A percentile compares a stretch with the other conserved stretches of the same genome.
Evolutionary conservation across 2,888 invertebrate genomes (phyloP).

Genomic region (Balanococcus diminutus): DNA sequence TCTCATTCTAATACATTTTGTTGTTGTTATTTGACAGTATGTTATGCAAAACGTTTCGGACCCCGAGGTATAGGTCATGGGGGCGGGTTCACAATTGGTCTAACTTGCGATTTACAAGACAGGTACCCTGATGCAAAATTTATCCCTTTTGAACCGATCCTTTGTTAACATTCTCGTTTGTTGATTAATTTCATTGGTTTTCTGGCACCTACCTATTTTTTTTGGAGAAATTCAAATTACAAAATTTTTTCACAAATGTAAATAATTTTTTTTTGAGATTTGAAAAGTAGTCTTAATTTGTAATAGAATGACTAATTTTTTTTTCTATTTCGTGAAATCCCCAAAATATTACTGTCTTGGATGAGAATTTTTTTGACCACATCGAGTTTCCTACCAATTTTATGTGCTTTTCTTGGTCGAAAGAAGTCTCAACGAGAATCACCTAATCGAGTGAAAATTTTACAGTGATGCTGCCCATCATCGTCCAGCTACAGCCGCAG

Average conservation of each 20-base stretch:
- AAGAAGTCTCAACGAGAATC: not conserved
- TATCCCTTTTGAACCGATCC: not conserved
- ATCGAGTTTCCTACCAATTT: not conserved
- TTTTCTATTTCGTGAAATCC: no score
- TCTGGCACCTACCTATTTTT: no score
- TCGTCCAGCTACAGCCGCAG: slow-evolving; percentile 65
- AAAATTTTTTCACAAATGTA: not conserved
- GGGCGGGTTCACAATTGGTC: slow-evolving; percentile 82
- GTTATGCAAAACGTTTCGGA: slow-evolving; percentile 95
- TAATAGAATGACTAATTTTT: no score
- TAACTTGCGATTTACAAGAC: slow-evolving; percentile 84
- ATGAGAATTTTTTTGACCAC: not conserved
- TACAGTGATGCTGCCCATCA: slow-evolving; percentile 58
- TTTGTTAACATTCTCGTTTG: slow-evolving; percentile 7
- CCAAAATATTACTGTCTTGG: not conserved
- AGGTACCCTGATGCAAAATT: slow-evolving; percentile 43
- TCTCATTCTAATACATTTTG: not conserved
- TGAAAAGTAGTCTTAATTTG: not conserved
- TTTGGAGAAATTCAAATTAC: not conserved
- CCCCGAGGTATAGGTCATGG: slow-evolving; percentile 93
- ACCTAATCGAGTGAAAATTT: slow-evolving; percentile 11
- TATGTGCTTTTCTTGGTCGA: not conserved
- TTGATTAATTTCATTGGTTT: slow-evolving; percentile 8
- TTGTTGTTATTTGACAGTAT: slow-evolving; percentile 68
- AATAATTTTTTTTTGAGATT: not conserved